Evolutionary conservation across 2,797 vertebrate genomes (phyloP).

Genomic region (Mus spretus): DNA sequence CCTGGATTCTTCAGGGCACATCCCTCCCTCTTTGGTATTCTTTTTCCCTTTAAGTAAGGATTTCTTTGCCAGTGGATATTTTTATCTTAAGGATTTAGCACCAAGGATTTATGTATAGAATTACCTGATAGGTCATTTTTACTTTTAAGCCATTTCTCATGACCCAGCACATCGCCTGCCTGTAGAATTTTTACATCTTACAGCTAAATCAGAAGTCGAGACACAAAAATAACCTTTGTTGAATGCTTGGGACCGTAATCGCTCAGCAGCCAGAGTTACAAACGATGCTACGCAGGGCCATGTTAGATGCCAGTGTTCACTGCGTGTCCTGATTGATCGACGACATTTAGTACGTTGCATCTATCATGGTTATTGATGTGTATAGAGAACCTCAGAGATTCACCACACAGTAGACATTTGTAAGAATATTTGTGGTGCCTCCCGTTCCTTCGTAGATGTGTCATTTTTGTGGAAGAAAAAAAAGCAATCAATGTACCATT

Average conservation of each 20-base stretch:
- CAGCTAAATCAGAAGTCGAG: conserved; percentile 23
- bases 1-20: conserved; percentile 33
- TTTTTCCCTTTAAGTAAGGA: conserved; percentile 49
- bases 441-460: neutral
- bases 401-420: neutral
- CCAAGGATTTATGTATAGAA: conserved; percentile 16
- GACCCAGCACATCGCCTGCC: neutral
- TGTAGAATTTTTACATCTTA: neutral
- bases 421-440: conserved; percentile 5
- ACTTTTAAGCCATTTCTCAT: conserved; percentile 56
- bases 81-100: conserved; percentile 9
- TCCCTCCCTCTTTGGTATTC: neutral
- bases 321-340: neutral
- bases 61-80: conserved; percentile 36
- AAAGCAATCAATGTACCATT: neutral
- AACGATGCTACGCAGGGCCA: accelerated
- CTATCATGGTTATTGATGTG: neutral
- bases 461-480: neutral
- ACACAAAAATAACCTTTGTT: neutral
- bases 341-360: neutral
- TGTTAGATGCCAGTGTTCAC: neutral
- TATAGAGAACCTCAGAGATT: neutral
- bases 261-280: neutral
- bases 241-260: neutral
- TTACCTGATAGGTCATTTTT: conserved; percentile 5